Base-by-base conservation (phyloP, 2,113 vertebrate genomes). In the Gavia stellata region DNA sequence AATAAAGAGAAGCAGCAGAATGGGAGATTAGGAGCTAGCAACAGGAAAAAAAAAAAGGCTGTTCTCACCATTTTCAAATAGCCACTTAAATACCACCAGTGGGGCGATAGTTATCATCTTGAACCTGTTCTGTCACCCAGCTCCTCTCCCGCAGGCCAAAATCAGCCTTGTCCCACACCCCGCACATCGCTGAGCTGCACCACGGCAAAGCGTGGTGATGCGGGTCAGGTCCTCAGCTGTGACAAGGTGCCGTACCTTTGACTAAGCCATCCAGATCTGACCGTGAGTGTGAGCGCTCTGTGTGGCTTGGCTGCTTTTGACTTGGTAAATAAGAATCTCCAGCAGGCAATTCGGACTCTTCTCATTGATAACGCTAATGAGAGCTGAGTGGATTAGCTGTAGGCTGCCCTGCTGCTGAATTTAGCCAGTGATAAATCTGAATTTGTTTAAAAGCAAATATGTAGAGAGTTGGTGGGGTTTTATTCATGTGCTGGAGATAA, bases 261-360 rank as follows among this genome's bases (percentile, higher is more conserved):
- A 42, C 33, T 38, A 53, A 55, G 23, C 34, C 38, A 6, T 72
- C 29, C 23, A 28, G 53, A 38, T 59, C 38, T 65, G 58, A 49
- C 8, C 1, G 7, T 0, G 0, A 28, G 38, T 66, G 36, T 52
- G 55, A 82, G 49, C 0, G 0, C 71, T 31, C 65, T 44, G 31
- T 0, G 0, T 58, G 26, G 17, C 34, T 80, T 82, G 77, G n/a
- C 58, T 93, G 70, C 71, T 72, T 86, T 33, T 56, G 29, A 12
- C 17, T 75, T 12, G 13, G 29, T 86, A 73, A 86, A 75, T 90
- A 87, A 81, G 56, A 59, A 38, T 79, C 45, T 89, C 58, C 68
- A 26, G 17, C 4, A 58, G 78, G 53, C 70, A 45, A 26, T 66
- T 85, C 2, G 1, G 58, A 24, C 20, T 86, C 49, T 70, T 86